Evolutionary conservation across 1,140 invertebrate species (phyloP), one percentile per base, ranked within the genome.

Genomic region (Sitodiplosis mosellana): DNA sequence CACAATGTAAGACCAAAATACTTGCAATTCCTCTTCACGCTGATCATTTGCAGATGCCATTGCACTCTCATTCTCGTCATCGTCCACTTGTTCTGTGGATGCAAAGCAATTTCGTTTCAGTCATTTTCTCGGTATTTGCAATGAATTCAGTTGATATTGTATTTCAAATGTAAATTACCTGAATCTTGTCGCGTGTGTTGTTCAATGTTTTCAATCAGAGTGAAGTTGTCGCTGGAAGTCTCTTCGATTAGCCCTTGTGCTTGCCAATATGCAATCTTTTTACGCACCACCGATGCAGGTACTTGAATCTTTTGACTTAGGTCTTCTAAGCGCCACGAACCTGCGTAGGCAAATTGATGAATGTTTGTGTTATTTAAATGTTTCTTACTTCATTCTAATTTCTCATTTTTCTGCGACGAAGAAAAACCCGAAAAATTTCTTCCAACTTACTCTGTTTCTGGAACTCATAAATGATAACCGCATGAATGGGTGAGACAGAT

Each of bases 1-100:
- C 34, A 92, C 83, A 58, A 95, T 93, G 56, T 96, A 96, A 1
- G 88, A 89, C 91, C 91, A 96, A 57, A 91, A 91, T 10, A 89
- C 85, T 73, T 91, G 86, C n/a, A 92, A 66, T 59, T 95, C 89
- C 55, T 89, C 87, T 64, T 93, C 87, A 49, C 86, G 73, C 67
- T 94, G 89, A 65, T 92, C 87, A 63, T 88, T 83, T 10, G 87
- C 82, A 17, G 88, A 89, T 7, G 89, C 85, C 79, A 94, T 92
- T 0, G 81, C 87, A 63, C 87, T 91, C 64, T 94, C 90, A 6
- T 77, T 69, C 65, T 96, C 89, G 57, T 96, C 91, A 52, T 92
- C 85, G 49, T 83, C 77, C 15, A 84, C 75, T 60, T 84, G 74
- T 47, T 84, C 80, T 42, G 75, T 27, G 3, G 27, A 27, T 27